Base-by-base conservation (phyloP, 2,888 invertebrate genomes). In the Mythimna ferrago region DNA sequence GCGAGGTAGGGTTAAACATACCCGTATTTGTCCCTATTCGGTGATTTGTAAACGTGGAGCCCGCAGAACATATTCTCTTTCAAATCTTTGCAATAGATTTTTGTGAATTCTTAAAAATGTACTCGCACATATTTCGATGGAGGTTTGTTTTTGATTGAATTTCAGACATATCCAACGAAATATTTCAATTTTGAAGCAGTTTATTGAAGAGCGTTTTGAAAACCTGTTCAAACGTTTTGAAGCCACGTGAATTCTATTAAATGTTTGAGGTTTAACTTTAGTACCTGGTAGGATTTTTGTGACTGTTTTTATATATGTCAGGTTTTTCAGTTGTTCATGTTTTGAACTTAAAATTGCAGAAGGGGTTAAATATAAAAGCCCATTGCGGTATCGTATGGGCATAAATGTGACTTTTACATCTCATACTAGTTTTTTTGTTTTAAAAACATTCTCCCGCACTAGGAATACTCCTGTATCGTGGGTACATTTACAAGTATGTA, bases 21-120 rank as follows among this genome's bases (percentile, higher is more conserved):
- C 89, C 89, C 91, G 89, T 91, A 91, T 92, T 91, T 91, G 92
- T 93, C 93, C 94, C 94, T 88, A 88, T 90, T 90, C 89, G 92
- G 92, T 92, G 92, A 94, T 94, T 94, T 92, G 91, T 89, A 90
- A 93, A 83, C 73, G 87, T 87, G 80, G 77, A 84, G 78, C 84
- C 78, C 80, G 85, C 84, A 78, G 82, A 76, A 86, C 86, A 89
- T 88, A 86, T 89, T 82, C 83, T 82, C 82, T 81, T 79, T 83
- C 76, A 79, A 80, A 81, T 80, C 76, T 80, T 85, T 83, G 75
- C 80, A 82, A 86, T 66, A 75, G 35, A 84, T 85, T 84, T 85
- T 82, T 82, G 77, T 78, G 75, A 70, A 67, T 67, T 78, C 78
- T 60, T 73, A 32, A 73, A 72, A 69, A 71, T 41, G 19, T 64